A percentile compares a stretch with the other conserved stretches of the same genome.
These are phyloP conservation scores for Mesaphorura yosii DNA, from an alignment of 1,140 invertebrate genomes.

Conservation along the genomic window DNA sequence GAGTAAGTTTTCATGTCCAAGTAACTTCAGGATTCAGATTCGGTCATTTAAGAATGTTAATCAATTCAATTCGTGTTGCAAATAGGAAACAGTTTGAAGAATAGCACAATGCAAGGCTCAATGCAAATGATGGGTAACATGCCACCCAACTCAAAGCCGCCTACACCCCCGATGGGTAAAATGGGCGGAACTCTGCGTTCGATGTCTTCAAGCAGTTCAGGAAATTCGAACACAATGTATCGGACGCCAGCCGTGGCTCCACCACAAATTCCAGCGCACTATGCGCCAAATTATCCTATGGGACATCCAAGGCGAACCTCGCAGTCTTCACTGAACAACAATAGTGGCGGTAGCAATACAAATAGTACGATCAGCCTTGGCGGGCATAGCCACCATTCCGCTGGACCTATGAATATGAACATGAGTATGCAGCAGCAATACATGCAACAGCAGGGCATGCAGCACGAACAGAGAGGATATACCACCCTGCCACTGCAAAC, in stretches of 20 bases:
- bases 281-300: slow-evolving; percentile 84
- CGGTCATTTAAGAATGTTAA: too few relatives aligned
- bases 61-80: not conserved
- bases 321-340: slow-evolving; percentile 42
- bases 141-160: slow-evolving; percentile 85
- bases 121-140: slow-evolving; percentile 51
- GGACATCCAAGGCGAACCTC: too few relatives aligned
- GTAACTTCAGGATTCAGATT: too few relatives aligned
- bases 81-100: slow-evolving; percentile 30
- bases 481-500: slow-evolving; percentile 43
- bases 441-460: not conserved
- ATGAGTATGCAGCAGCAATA: not conserved
- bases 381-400: not conserved
- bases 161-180: slow-evolving; percentile 76
- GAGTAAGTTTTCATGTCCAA: too few relatives aligned
- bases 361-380: not conserved
- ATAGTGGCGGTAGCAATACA: not conserved
- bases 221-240: too few relatives aligned
- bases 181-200: slow-evolving; percentile 56
- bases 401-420: not conserved
- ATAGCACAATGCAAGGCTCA: slow-evolving; percentile 16
- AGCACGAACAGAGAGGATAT: slow-evolving; percentile 50
- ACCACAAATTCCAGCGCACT: slow-evolving; percentile 83
- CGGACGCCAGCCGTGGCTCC: slow-evolving; percentile 87
- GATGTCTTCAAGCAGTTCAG: slow-evolving; percentile 34